Conservation (phyloP, 2,113 vertebrate genomes). For the Colossoma macropomum region DNA sequence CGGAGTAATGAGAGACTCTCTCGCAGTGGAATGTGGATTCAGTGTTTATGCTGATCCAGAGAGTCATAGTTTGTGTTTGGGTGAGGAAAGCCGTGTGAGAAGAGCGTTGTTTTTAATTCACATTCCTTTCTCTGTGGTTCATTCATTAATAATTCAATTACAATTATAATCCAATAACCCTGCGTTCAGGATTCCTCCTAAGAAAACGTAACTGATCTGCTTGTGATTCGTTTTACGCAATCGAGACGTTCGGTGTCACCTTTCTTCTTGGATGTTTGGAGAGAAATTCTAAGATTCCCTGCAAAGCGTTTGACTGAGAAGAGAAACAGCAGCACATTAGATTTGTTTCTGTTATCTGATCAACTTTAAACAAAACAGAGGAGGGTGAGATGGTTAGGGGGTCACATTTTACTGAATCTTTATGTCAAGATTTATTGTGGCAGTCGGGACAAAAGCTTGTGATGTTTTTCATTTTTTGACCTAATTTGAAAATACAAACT, state of each 20-base stretch:
- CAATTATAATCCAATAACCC: slow-evolving; percentile 33
- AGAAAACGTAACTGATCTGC: slow-evolving; percentile 33
- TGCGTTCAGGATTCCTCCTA: slow-evolving; percentile 1
- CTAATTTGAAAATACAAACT: too few relatives aligned
- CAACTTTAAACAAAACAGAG: too few relatives aligned
- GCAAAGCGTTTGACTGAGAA: background rate
- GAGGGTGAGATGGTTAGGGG: too few relatives aligned
- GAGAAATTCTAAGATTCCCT: background rate
- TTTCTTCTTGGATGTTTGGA: background rate
- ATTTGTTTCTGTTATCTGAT: background rate
- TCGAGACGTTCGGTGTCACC: background rate
- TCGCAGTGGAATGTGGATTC: slow-evolving; percentile 12
- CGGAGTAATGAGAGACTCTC: background rate
- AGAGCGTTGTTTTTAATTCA: background rate
- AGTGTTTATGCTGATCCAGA: background rate
- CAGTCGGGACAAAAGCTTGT: too few relatives aligned
- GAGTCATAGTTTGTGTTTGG: background rate
- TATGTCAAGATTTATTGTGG: too few relatives aligned
- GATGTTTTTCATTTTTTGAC: too few relatives aligned
- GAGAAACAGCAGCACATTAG: background rate
- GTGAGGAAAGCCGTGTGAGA: background rate
- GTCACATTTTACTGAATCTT: too few relatives aligned
- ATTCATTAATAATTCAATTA: slow-evolving; percentile 1
- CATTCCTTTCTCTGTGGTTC: background rate
- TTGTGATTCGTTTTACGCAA: slow-evolving; percentile 3